These are phyloP conservation scores for Oriolus oriolus DNA, from an alignment of 2,113 vertebrate genomes.

Conservation along the genomic window DNA sequence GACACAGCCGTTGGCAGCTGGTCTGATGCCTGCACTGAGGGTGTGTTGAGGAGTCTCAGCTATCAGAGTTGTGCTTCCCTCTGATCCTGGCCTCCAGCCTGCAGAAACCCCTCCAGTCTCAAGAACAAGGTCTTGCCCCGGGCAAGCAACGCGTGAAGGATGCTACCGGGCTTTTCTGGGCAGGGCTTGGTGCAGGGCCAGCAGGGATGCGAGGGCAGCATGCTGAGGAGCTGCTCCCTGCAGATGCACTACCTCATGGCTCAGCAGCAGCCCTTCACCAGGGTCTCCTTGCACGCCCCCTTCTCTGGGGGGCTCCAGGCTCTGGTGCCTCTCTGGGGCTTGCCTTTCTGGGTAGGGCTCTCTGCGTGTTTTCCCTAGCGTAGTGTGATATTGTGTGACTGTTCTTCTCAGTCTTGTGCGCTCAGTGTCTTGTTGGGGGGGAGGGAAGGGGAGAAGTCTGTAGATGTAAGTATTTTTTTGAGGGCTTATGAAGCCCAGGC, in stretches of 20 bases:
- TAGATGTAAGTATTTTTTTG: constrained; percentile 38
- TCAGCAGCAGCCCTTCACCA: background rate
- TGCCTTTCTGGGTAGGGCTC: background rate
- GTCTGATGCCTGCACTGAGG: background rate
- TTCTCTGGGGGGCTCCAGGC: background rate
- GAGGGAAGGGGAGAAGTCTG: background rate
- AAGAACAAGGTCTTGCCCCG: background rate
- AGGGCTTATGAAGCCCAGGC: background rate
- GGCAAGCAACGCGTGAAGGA: background rate
- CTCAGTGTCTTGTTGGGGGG: background rate
- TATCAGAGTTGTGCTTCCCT: background rate
- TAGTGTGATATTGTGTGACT: background rate
- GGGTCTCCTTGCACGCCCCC: background rate
- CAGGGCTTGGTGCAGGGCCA: background rate
- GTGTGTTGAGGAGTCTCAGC: background rate
- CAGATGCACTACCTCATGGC: background rate
- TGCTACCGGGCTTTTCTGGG: background rate
- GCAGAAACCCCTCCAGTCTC: background rate
- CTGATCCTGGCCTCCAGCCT: background rate
- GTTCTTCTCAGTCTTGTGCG: constrained; percentile 32
- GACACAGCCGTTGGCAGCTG: background rate
- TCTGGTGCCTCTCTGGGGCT: background rate
- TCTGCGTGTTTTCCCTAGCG: background rate
- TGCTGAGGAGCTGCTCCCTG: constrained; percentile 5
- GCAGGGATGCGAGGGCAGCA: background rate